Evolutionary conservation across 2,113 vertebrate species (phyloP), one percentile per base, ranked within the genome.

Genomic region (Sapajus apella): DNA sequence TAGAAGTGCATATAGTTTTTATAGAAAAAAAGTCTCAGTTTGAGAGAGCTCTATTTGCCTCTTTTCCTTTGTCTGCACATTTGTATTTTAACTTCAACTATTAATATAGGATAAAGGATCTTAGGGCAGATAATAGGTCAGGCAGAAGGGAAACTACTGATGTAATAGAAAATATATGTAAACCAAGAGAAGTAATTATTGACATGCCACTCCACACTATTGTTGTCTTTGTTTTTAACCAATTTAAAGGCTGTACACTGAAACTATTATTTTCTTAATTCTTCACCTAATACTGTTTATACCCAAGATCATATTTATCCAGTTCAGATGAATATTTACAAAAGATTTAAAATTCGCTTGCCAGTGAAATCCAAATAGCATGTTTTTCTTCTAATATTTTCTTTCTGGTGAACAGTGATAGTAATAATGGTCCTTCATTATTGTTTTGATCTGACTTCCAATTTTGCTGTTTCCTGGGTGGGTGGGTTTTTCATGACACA

Each of bases 1-100:
- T 8, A 27, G 79, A 35, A 55, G 27, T 72, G 20, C 52, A 45
- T 6, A 23, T 25, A 86, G 77, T 96, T 90, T 73, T 56, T 20
- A 52, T 7, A 43, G 35, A 91, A 75, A 18, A 87, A 87, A 85
- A 66, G 30, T 77, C 92, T 95, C 50, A 6, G 84, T 93, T 95
- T 93, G 68, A 89, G 64, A 82, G 50, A 72, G 70, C 25, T 73
- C 66, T 58, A 30, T 87, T 91, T 76, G 43, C 50, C 47, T 95
- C 73, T 76, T 85, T 91, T 81, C 92, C 91, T 98, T 98, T 98
- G 97, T 98, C 90, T 97, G 80, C 47, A 91, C 37, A 84, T 92
- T 95, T 86, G 77, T 95, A 93, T 95, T 64, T 96, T 94, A 90
- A 96, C 93, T 98, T 87, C 30, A 91, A 82, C 70, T 91, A 45